phyloP scores from a whole-genome alignment of 2,113 vertebrate genomes.

The Nycticebus coucang region DNA sequence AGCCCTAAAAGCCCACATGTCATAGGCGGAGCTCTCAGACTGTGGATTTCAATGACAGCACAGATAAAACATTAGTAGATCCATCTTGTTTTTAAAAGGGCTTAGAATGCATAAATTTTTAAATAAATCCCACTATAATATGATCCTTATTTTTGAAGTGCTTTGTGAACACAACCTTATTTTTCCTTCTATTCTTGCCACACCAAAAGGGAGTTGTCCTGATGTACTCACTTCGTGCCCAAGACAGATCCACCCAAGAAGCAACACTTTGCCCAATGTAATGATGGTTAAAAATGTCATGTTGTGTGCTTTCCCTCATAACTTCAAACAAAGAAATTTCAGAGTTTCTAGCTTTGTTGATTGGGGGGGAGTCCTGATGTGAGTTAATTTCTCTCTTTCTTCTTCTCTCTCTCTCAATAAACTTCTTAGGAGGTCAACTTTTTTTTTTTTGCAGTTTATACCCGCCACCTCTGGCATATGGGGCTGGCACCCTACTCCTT shows the following conservation, averaged over 20 bases:
- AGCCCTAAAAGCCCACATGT: background rate
- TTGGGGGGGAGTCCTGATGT: background rate
- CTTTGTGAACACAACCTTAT: background rate
- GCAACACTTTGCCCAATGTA: background rate
- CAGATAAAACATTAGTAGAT: background rate
- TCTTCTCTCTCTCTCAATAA: background rate
- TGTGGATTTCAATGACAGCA: background rate
- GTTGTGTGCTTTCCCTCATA: conserved; percentile 6
- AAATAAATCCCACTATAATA: background rate
- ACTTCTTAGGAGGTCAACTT: conserved; percentile 31
- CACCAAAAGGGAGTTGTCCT: background rate
- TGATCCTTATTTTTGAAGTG: background rate
- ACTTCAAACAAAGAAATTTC: conserved; percentile 35
- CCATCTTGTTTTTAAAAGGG: background rate
- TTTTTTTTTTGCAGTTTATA: no score
- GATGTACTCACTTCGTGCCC: background rate
- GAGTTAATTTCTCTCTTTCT: background rate
- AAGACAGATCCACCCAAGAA: conserved; percentile 57
- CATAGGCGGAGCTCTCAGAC: background rate
- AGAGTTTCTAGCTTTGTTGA: conserved; percentile 22
- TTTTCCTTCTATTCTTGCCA: conserved; percentile 47
- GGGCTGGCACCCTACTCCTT: no score
- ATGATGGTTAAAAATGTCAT: background rate
- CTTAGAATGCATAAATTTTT: background rate
- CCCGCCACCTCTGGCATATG: no score